Evolutionary conservation across 2,888 invertebrate genomes (phyloP), one percentile per base, ranked within the genome.

Genomic region (Labia minor): DNA sequence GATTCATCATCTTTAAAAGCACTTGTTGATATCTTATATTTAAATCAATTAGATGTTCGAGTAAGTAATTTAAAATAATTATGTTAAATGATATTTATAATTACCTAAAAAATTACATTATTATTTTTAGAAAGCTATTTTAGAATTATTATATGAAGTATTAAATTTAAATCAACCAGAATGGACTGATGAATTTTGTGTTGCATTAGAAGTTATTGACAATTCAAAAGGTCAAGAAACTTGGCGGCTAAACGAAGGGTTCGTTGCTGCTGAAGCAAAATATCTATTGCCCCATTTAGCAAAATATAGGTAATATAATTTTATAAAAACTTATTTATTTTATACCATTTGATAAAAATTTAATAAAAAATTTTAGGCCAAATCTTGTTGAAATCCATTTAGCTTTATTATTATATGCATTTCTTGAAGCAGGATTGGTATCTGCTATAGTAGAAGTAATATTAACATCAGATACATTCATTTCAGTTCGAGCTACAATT

Each of bases 361-460:
- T n/a, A n/a, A n/a, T n/a, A n/a, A n/a, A n/a, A 69, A 69, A 66
- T 72, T 75, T 84, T 69, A 90, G 95, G 69, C 90, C 95, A 14
- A 95, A 95, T 78, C 86, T 95, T 71, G 87, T 89, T 69, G 93
- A 95, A 77, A 90, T 94, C 77, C 96, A 96, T 81, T 83, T 91
- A 75, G 88, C 95, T 4, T 81, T 96, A 64, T 79, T 97, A 73
- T 84, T 97, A 66, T 91, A 93, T 75, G 89, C 92, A 75, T 90
- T 96, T 78, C 80, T 95, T 71, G 90, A 92, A 79, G 85, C 85
- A 66, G 95, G 95, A 26, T 80, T 96, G 66, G 81, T 95, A 68
- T 90, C 90, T 75, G 95, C 95, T 19, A 81, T 97, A 71, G 90
- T 92, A 33, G 93, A 95, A 80, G 95, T 95, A 26, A 91, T 95